phyloP scores from a whole-genome alignment of 1,140 invertebrate species.

The Eulimnadia texana region DNA sequence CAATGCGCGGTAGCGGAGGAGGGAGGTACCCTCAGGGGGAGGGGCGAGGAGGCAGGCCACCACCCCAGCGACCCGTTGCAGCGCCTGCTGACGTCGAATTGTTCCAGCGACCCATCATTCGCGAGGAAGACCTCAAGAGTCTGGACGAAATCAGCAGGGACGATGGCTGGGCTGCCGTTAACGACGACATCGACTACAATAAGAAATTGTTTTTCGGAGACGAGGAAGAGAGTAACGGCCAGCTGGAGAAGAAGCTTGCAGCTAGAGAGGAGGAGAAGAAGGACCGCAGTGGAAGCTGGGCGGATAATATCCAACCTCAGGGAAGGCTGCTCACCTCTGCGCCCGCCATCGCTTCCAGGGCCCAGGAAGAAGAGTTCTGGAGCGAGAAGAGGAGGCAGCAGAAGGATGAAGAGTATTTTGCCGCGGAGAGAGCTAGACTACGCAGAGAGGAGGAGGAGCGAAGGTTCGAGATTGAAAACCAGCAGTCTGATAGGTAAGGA shows the following conservation, averaged over 20 bases:
- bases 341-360: neutral
- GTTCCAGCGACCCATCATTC: conserved; percentile 62
- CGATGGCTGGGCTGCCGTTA: conserved; percentile 71
- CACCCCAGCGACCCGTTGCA: conserved; percentile 17
- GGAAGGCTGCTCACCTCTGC: conserved; percentile 1
- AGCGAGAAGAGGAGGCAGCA: conserved; percentile 46
- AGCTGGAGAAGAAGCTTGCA: conserved; percentile 17
- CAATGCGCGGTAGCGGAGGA: conserved; percentile 18
- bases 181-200: conserved; percentile 88
- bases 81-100: conserved; percentile 28
- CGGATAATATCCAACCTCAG: conserved; percentile 16
- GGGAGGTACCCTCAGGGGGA: conserved; percentile 24
- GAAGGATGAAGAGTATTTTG: conserved; percentile 49
- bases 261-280: conserved; percentile 7
- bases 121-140: conserved; percentile 76
- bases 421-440: conserved; percentile 48
- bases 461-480: conserved; percentile 39
- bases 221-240: conserved; percentile 50
- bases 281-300: conserved; percentile 12
- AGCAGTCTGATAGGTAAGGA: neutral
- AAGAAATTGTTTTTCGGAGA: conserved; percentile 53
- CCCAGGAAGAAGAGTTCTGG: conserved; percentile 58
- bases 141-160: conserved; percentile 73
- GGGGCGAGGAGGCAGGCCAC: too few species aligned
- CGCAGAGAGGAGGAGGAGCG: conserved; percentile 70